A percentile compares a stretch with the other conserved stretches of the same genome.
Conservation (phyloP, 2,888 invertebrate species). For the Hybos culiciformis region DNA sequence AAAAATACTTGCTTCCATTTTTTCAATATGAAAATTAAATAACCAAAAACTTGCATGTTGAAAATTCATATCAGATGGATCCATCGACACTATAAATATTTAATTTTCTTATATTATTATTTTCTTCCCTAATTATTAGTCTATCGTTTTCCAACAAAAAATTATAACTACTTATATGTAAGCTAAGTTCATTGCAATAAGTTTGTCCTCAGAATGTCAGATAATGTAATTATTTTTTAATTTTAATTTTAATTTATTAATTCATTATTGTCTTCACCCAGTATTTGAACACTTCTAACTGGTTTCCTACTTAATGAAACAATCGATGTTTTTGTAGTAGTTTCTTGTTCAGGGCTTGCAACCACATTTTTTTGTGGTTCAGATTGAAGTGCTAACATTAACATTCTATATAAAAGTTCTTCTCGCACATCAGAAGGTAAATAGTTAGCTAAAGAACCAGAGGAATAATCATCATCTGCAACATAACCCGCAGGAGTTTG, state of each 20-base stretch:
- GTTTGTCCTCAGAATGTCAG: background rate
- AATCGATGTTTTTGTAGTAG: slow-evolving; percentile 38
- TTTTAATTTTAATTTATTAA: background rate
- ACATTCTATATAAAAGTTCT: slow-evolving; percentile 55
- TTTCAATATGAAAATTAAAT: too few species aligned
- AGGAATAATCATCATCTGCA: slow-evolving; percentile 23
- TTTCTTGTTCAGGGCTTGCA: slow-evolving; percentile 26
- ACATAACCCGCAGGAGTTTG: too few species aligned
- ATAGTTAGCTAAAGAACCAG: slow-evolving; percentile 30
- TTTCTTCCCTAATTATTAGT: too few species aligned
- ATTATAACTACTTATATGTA: too few species aligned
- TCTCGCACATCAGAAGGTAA: slow-evolving; percentile 57
- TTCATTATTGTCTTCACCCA: slow-evolving; percentile 43
- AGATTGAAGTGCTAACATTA: slow-evolving; percentile 56
- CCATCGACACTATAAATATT: too few species aligned
- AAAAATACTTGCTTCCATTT: too few species aligned
- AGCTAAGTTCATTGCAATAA: background rate
- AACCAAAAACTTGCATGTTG: too few species aligned
- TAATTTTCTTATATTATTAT: too few species aligned
- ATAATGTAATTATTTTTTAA: background rate
- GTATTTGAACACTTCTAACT: slow-evolving; percentile 56
- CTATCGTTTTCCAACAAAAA: too few species aligned
- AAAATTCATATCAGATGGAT: too few species aligned
- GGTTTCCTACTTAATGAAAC: slow-evolving; percentile 38
- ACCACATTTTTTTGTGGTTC: slow-evolving; percentile 40